These are phyloP conservation scores for Trichonephila clavata DNA, from an alignment of 1,140 invertebrate genomes.

Conservation along the genomic window DNA sequence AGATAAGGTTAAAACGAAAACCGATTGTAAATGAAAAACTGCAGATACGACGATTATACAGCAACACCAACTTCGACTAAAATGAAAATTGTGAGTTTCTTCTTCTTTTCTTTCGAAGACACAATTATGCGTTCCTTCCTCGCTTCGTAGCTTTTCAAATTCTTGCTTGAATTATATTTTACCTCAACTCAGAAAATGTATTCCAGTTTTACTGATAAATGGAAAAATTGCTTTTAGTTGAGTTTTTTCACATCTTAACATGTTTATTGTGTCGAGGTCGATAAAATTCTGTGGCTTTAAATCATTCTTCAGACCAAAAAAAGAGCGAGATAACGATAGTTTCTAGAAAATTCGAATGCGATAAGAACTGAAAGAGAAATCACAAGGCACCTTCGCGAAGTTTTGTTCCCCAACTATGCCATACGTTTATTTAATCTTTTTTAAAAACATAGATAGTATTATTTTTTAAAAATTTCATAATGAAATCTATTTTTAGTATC, in stretches of 20 bases:
- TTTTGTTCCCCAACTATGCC: too few species aligned
- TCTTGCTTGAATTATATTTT: not conserved
- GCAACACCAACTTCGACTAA: not conserved
- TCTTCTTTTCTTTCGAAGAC: not conserved
- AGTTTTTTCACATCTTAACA: not conserved
- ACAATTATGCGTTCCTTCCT: constrained; percentile 5
- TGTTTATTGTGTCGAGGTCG: not conserved
- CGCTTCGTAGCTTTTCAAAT: constrained; percentile 5
- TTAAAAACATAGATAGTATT: too few species aligned
- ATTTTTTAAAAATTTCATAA: too few species aligned
- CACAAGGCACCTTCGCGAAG: too few species aligned
- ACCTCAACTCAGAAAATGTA: not conserved
- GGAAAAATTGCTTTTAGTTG: not conserved
- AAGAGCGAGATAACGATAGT: not conserved
- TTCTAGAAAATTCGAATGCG: not conserved
- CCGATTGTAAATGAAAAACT: constrained; percentile 53
- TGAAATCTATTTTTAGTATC: too few species aligned
- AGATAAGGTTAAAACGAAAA: constrained; percentile 61
- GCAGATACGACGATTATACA: constrained; percentile 32
- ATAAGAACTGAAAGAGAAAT: not conserved
- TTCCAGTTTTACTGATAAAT: not conserved
- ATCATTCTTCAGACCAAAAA: not conserved
- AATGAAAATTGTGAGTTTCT: constrained; percentile 5
- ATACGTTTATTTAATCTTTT: too few species aligned
- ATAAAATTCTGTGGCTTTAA: not conserved